Evolutionary conservation across 2,797 vertebrate genomes (phyloP), one percentile per base, ranked within the genome.

Genomic region (Limosa lapponica): DNA sequence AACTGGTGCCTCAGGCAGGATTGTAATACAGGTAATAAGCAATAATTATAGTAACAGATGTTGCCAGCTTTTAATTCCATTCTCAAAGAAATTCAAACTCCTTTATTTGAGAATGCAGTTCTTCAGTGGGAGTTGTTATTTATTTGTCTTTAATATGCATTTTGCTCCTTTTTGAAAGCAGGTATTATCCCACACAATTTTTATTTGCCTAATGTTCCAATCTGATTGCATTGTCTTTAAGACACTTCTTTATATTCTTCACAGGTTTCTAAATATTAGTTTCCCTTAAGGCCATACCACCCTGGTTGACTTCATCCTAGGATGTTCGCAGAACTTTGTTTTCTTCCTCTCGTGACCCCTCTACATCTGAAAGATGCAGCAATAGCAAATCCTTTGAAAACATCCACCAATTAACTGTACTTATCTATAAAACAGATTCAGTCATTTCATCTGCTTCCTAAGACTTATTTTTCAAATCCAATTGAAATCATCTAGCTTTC

Each of bases 331-430:
- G 44, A 94, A 84, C 4, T 64, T 73, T n/a, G 16, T 59, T 79
- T 82, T 61, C 46, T 59, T 6, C 20, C 25, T 46, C 32, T 70
- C 71, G 15, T 80, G 55, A 71, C 48, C 43, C 28, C 8, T 81
- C 43, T 73, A 2, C 18, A 23, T 84, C n/a, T 82, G 58, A 83
- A 87, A 95, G 44, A 77, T 61, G 13, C 37, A 66, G 16, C 23
- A 89, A 39, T 39, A 89, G 13, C 32, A 92, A 93, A 96, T 77
- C 27, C 18, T 93, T 92, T 96, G 74, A 94, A 93, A 95, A 61
- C 6, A 49, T 87, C 13, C 44, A 57, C 27, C 52, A 71, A 59
- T 85, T 95, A 92, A 84, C 16, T 85, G 18, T 59, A 62, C 39
- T 94, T 91, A 80, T 16, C 28, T 82, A 43, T 51, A 77, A 82